A percentile compares a stretch with the other conserved stretches of the same genome.
Evolutionary conservation across 1,140 invertebrate genomes (phyloP).

Genomic region (Ceratosolen fusciceps): DNA sequence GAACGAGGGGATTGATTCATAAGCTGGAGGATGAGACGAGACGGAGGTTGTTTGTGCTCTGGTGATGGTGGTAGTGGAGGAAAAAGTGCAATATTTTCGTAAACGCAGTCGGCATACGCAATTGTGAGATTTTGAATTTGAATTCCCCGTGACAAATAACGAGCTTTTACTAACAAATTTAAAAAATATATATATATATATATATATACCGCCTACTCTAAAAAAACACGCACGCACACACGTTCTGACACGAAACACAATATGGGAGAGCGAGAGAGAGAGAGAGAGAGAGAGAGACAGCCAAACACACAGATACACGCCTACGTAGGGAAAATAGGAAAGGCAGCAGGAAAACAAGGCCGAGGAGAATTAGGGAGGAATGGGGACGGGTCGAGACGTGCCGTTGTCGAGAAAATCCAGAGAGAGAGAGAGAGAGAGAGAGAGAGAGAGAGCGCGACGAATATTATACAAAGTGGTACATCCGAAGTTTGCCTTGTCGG

Average conservation of each 20-base stretch:
- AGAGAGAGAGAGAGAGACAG: background rate
- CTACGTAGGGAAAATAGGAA: too few species aligned
- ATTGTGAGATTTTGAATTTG: slow-evolving; percentile 45
- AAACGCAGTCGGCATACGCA: background rate
- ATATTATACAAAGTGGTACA: slow-evolving; percentile 32
- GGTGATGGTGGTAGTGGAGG: background rate
- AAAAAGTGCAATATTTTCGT: slow-evolving; percentile 11
- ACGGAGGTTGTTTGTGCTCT: background rate
- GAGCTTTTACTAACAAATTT: slow-evolving; percentile 47
- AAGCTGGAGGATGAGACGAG: background rate
- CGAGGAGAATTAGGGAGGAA: too few species aligned
- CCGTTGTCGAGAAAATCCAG: too few species aligned
- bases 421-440: background rate
- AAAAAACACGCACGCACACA: background rate
- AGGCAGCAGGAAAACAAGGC: too few species aligned
- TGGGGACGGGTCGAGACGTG: too few species aligned
- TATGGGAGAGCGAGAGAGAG: background rate
- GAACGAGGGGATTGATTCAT: background rate
- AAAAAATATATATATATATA: too few species aligned
- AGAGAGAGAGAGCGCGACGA: background rate
- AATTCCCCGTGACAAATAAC: slow-evolving; percentile 43
- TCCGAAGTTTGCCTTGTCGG: background rate
- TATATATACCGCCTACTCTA: background rate
- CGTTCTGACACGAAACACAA: background rate
- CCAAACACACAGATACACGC: too few species aligned